A percentile compares a stretch with the other conserved stretches of the same genome.
phyloP scores from a whole-genome alignment of 2,888 invertebrate species.

The Alitta virens region DNA sequence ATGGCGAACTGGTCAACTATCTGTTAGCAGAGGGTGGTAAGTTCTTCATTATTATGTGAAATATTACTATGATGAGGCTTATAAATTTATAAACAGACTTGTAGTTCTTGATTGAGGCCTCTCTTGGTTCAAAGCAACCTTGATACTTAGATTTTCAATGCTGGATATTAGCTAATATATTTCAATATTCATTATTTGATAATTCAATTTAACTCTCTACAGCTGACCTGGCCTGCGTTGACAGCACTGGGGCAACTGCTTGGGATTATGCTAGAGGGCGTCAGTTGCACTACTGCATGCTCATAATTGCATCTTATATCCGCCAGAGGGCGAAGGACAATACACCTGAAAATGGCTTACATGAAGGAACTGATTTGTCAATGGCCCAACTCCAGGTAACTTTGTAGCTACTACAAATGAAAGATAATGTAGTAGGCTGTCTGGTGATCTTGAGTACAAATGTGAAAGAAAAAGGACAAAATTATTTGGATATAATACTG shows the following conservation, averaged over 20 bases:
- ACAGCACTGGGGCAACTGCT: slow-evolving; percentile 49
- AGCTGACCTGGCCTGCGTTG: slow-evolving; percentile 49
- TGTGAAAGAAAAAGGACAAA: no score
- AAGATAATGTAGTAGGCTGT: no score
- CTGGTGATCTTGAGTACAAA: no score
- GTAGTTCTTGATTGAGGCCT: no score
- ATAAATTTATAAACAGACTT: not conserved
- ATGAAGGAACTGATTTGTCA: not conserved
- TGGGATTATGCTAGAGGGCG: slow-evolving; percentile 54
- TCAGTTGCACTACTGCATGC: slow-evolving; percentile 55
- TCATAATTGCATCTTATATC: slow-evolving; percentile 55
- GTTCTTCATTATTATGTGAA: slow-evolving; percentile 1
- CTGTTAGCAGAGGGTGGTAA: slow-evolving; percentile 52
- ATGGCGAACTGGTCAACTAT: slow-evolving; percentile 55
- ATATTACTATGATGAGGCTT: not conserved
- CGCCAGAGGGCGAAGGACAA: slow-evolving; percentile 37
- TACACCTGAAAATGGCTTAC: not conserved
- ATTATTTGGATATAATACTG: no score
- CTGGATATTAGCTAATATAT: no score
- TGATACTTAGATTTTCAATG: no score
- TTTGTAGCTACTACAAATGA: not conserved
- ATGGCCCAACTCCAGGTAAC: not conserved
- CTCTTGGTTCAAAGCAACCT: no score
- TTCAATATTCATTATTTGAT: no score
- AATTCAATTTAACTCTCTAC: no score